Conservation (phyloP, 2,113 vertebrate genomes). For the Sitta europaea region DNA sequence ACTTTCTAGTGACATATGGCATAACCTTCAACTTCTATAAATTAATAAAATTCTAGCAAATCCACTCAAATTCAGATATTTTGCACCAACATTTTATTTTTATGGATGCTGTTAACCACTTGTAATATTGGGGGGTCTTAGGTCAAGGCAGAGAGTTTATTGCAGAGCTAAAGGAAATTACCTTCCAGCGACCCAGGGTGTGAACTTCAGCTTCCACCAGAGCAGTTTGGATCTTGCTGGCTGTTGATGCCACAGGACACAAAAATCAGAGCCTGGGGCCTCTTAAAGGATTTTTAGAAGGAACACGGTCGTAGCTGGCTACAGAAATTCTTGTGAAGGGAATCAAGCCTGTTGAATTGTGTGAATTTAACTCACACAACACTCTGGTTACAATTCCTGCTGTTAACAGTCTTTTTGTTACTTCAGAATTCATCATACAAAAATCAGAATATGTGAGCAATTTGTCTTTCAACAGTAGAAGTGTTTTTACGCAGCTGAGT, state of each 20-base stretch:
- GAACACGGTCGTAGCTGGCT: not conserved
- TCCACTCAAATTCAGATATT: constrained; percentile 46
- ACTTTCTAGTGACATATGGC: constrained; percentile 68
- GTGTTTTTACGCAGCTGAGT: constrained; percentile 12
- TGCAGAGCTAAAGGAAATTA: constrained; percentile 56
- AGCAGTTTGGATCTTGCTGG: not conserved
- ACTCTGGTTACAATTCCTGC: not conserved
- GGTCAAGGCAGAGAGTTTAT: constrained; percentile 40
- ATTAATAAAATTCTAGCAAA: constrained; percentile 68
- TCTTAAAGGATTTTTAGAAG: not conserved
- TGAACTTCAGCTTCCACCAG: not conserved
- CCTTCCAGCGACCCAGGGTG: not conserved
- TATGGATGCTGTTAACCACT: constrained; percentile 26
- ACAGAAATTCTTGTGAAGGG: not conserved
- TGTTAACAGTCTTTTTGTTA: not conserved
- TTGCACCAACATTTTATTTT: constrained; percentile 45
- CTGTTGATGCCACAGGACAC: not conserved
- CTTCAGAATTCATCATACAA: constrained; percentile 4
- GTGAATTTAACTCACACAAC: not conserved
- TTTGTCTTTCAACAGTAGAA: constrained; percentile 37
- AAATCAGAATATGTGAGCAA: constrained; percentile 12
- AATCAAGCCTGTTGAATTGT: not conserved
- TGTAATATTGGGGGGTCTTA: not conserved
- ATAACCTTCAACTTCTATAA: constrained; percentile 66
- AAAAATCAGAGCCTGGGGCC: not conserved